Percentiles rank a stretch among this genome's conserved stretches.
Conservation (phyloP, 2,113 vertebrate genomes). For the Argyrosomus japonicus region DNA sequence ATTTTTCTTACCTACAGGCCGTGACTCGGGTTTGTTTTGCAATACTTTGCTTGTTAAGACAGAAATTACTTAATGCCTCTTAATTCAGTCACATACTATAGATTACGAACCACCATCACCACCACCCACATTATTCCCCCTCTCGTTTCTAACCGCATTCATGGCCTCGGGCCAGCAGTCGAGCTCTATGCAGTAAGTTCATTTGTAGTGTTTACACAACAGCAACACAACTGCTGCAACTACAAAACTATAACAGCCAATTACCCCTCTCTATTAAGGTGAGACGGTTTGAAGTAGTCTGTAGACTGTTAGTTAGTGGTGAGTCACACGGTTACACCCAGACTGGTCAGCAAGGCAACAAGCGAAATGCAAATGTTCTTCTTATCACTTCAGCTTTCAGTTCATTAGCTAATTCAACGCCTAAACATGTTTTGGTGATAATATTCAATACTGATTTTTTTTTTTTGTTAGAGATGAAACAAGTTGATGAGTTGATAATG, state of each 20-base stretch:
- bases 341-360: neutral
- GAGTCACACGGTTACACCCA: conserved; percentile 7
- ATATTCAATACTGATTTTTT: too few relatives aligned
- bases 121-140: conserved; percentile 3
- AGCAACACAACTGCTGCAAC: conserved; percentile 57
- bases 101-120: conserved; percentile 8
- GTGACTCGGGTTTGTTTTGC: neutral
- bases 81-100: conserved; percentile 9
- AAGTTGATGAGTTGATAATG: too few relatives aligned
- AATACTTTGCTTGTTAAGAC: neutral
- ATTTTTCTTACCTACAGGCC: neutral
- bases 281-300: neutral
- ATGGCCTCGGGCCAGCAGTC: conserved; percentile 20
- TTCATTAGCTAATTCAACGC: neutral
- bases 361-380: neutral
- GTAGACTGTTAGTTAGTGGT: neutral
- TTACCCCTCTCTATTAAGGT: conserved; percentile 26
- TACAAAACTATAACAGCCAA: conserved; percentile 36
- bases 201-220: conserved; percentile 76
- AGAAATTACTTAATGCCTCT: conserved; percentile 29
- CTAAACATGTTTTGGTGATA: neutral
- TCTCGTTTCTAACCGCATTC: conserved; percentile 1
- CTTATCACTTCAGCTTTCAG: neutral
- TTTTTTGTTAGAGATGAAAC: too few relatives aligned
- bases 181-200: conserved; percentile 15